These are phyloP conservation scores for Calycopis cecrops DNA, from an alignment of 1,140 invertebrate genomes.

Conservation along the genomic window DNA sequence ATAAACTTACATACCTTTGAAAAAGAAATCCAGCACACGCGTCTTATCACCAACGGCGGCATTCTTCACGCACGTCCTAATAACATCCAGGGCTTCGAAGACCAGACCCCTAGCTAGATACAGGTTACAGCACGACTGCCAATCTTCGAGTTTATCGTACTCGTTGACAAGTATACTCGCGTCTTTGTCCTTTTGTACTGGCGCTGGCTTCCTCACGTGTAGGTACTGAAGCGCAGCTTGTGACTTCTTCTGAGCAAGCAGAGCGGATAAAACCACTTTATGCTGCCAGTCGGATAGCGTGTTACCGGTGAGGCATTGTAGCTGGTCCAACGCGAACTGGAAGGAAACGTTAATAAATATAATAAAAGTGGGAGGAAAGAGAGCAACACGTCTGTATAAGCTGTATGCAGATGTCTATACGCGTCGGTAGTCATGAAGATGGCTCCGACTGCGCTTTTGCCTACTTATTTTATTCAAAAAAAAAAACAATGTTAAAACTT, in stretches of 20 bases:
- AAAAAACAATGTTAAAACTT: too few relatives aligned
- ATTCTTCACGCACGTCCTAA: conserved; percentile 51
- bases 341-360: too few relatives aligned
- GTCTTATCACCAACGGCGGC: conserved; percentile 38
- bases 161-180: conserved; percentile 30
- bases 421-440: too few relatives aligned
- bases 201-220: conserved; percentile 42
- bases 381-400: too few relatives aligned
- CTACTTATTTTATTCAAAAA: too few relatives aligned
- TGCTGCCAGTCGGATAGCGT: conserved; percentile 72
- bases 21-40: conserved; percentile 56
- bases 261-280: conserved; percentile 57
- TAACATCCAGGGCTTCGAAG: conserved; percentile 63
- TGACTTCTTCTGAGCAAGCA: conserved; percentile 64
- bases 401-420: too few relatives aligned
- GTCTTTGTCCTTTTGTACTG: conserved; percentile 36
- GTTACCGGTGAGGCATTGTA: conserved; percentile 64
- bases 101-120: conserved; percentile 59
- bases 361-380: too few relatives aligned
- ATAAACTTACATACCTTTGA: conserved; percentile 50
- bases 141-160: conserved; percentile 58
- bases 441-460: too few relatives aligned
- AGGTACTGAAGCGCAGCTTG: conserved; percentile 43
- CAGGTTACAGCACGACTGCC: conserved; percentile 61
- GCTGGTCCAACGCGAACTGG: conserved; percentile 74